Base-by-base conservation (phyloP, 2,888 invertebrate genomes). In the Eupithecia subumbrata region DNA sequence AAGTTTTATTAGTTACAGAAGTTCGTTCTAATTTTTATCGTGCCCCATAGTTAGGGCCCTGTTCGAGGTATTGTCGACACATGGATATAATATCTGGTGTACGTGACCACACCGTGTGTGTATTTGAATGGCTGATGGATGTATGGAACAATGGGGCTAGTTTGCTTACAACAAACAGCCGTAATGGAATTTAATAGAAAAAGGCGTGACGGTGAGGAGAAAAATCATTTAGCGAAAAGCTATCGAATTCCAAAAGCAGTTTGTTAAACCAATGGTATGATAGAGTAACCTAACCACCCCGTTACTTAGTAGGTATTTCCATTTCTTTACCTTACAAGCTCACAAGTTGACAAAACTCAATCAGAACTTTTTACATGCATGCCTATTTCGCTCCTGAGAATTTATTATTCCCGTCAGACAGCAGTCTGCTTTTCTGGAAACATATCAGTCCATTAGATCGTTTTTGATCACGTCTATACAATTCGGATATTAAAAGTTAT, bases 51-150 rank as follows among this genome's bases (percentile, higher is more conserved):
- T 60, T 60, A 14, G 9, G 60, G 60, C 60, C 60, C 22, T 12
- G 60, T 60, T 25, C 60, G 60, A 22, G 25, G 60, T 22, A 60
- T 22, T 25, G 60, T 60, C 22, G 56, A 56, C 56, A 60, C 60
- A 75, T 81, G 84, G 83, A 87, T 87, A 87, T 86, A 84, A 85
- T 83, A 83, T 82, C 81, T 79, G 80, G 67, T 76, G 56, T 72
- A 78, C 78, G 76, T 77, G 78, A 77, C 70, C 69, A 69, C 56
- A 60, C 70, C 22, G 16, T 37, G 60, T 56, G 60, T 60, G 60
- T 60, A 22, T 56, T 60, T 60, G 60, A 60, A 60, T 25, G 60
- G 4, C 60, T 60, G 60, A 60, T 60, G 60, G 60, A 25, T 25
- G 60, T 25, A 60, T 60, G 22, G 60, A 56, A 5, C 60, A 60